Base-by-base conservation (phyloP, 2,113 vertebrate species). In the Pungitius pungitius region DNA sequence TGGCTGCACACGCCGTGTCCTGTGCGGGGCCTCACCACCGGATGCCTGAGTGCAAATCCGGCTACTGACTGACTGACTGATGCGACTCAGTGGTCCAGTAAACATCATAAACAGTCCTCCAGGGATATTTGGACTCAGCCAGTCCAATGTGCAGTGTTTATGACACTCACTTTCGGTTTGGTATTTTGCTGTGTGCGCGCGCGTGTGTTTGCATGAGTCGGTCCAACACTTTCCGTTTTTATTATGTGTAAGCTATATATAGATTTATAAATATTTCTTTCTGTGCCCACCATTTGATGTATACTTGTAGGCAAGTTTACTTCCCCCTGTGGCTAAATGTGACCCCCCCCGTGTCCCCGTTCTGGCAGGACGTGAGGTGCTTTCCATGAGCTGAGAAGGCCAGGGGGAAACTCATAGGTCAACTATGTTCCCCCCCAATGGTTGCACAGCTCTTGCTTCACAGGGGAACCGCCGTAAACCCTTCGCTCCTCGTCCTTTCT, bases 281-380 rank as follows among this genome's bases (percentile, higher is more conserved):
- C 15, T 68, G 63, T 42, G 49, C 39, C 37, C 45, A 65, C 63
- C 65, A 79, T 86, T 73, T 69, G 70, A 52, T 68, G 39, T 51
- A 69, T 66, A 60, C 65, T 69, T 30, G 35, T 47, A 66, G 70
- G 60, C 65, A 51, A 43, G 60, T 60, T 60, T 60, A 39, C 83
- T 81, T 88, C 71, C 75, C 86, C 56, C 42, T 88, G 89, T 80
- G 79, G 73, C 78, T 83, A 81, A 90, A 84, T 84, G 3, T 84
- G 85, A 90, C 87, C 85, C 80, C 30, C 33, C 30, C 30, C 30
- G n/a, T 37, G 47, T 60, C 18, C 43, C 54, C 75, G 59, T 20
- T 66, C 78, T 91, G 90, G 90, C 90, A 86, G 88, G 73, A 68
- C 66, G 73, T 9, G 22, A 73, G 72, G 89, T 89, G 90, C 83